phyloP scores from a whole-genome alignment of 2,113 vertebrate species.

The Centropristis striata region DNA sequence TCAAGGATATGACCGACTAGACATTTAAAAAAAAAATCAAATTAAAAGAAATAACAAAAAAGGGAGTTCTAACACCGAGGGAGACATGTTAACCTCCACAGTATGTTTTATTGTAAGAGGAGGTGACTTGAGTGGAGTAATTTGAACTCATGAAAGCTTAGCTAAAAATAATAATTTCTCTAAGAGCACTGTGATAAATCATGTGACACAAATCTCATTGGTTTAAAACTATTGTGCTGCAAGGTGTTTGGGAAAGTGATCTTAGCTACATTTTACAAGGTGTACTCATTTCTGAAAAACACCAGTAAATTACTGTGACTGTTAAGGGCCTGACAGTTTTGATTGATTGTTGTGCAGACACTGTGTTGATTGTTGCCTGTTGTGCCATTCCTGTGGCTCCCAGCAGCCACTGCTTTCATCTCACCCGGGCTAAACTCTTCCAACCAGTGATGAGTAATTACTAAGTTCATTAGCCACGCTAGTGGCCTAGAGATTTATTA shows the following conservation, averaged over 20 bases:
- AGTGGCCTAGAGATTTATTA: slow-evolving; percentile 80
- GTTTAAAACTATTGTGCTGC: slow-evolving; percentile 80
- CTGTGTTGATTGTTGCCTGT: slow-evolving; percentile 89
- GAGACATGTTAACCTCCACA: slow-evolving; percentile 39
- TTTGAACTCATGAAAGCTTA: slow-evolving; percentile 62
- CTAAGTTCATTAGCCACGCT: slow-evolving; percentile 84
- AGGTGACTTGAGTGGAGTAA: slow-evolving; percentile 40
- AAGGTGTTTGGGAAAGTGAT: slow-evolving; percentile 85
- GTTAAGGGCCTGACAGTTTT: slow-evolving; percentile 90
- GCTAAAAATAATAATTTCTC: slow-evolving; percentile 61
- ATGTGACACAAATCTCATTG: slow-evolving; percentile 71
- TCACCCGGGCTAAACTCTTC: slow-evolving; percentile 80
- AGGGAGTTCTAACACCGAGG: slow-evolving; percentile 39
- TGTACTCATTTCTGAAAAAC: slow-evolving; percentile 88
- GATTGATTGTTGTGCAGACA: slow-evolving; percentile 92
- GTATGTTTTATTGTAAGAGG: slow-evolving; percentile 26
- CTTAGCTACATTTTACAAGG: slow-evolving; percentile 83
- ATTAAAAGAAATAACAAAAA: slow-evolving; percentile 62
- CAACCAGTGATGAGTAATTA: slow-evolving; percentile 89
- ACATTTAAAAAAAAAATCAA: slow-evolving; percentile 53
- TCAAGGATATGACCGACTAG: slow-evolving; percentile 6
- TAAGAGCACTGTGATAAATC: slow-evolving; percentile 78
- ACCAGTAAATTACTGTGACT: slow-evolving; percentile 85
- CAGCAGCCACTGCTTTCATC: slow-evolving; percentile 86
- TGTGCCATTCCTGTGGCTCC: slow-evolving; percentile 84